phyloP scores from a whole-genome alignment of 2,888 invertebrate genomes.

The Campoplex capitator region DNA sequence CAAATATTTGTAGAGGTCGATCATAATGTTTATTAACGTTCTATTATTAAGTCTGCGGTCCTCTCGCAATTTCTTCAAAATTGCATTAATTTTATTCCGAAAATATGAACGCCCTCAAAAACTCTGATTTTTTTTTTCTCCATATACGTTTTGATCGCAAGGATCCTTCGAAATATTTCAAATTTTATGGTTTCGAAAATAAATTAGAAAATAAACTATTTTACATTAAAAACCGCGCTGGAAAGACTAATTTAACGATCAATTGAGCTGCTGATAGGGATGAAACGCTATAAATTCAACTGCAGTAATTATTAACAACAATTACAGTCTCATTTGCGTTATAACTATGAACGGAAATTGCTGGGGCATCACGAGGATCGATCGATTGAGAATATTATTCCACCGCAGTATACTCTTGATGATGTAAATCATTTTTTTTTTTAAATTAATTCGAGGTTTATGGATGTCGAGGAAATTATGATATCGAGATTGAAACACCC shows the following conservation, averaged over 20 bases:
- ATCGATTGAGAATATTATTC: conserved; percentile 10
- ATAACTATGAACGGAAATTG: background rate
- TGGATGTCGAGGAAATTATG: background rate
- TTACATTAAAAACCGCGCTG: background rate
- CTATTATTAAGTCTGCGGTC: background rate
- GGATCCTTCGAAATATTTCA: background rate
- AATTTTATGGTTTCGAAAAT: background rate
- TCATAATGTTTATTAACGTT: no score
- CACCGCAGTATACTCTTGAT: background rate
- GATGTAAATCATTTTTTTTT: conserved; percentile 4
- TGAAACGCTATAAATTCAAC: background rate
- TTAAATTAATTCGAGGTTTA: background rate
- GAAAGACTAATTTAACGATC: background rate
- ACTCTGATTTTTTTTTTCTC: background rate
- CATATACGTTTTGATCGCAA: background rate
- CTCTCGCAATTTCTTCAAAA: background rate
- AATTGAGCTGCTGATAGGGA: background rate
- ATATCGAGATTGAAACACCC: background rate
- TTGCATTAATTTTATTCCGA: background rate
- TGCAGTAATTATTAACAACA: background rate
- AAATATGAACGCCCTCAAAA: background rate
- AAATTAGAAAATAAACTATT: no score
- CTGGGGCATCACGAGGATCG: background rate
- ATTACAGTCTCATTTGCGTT: background rate
- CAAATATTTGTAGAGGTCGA: background rate